Conservation (phyloP, 2,797 vertebrate genomes). For the Phataginus tricuspis region DNA sequence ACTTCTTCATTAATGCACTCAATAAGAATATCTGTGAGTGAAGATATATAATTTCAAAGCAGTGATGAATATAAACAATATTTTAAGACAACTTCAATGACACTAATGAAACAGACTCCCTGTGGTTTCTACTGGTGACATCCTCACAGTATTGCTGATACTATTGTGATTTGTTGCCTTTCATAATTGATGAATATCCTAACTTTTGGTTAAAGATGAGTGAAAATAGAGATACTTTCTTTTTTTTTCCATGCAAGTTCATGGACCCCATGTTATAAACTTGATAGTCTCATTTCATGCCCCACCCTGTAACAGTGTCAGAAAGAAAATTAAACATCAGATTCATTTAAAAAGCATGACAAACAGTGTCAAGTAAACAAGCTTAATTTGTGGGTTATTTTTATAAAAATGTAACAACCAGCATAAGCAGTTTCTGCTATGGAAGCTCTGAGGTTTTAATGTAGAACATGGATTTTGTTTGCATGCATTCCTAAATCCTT, state of each 20-base stretch:
- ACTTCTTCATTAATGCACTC: neutral
- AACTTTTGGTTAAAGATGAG: neutral
- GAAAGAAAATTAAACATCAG: neutral
- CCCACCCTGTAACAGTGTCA: neutral
- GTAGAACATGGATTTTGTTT: neutral
- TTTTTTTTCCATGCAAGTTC: neutral
- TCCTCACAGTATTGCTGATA: neutral
- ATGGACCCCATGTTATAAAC: neutral
- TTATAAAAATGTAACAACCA: neutral
- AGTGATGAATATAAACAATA: neutral
- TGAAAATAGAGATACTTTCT: neutral
- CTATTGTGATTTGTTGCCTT: neutral
- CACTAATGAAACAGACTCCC: neutral
- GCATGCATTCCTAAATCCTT: neutral
- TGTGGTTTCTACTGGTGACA: neutral
- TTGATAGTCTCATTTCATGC: neutral
- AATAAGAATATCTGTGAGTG: neutral
- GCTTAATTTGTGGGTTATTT: neutral
- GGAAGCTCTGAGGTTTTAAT: neutral
- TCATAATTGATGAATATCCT: neutral
- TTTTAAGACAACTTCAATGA: neutral
- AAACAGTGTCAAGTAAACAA: neutral
- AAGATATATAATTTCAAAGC: neutral
- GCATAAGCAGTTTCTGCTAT: neutral
- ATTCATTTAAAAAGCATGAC: neutral